Evolutionary conservation across 1,140 invertebrate genomes (phyloP).

Genomic region (Trichogramma pretiosum): DNA sequence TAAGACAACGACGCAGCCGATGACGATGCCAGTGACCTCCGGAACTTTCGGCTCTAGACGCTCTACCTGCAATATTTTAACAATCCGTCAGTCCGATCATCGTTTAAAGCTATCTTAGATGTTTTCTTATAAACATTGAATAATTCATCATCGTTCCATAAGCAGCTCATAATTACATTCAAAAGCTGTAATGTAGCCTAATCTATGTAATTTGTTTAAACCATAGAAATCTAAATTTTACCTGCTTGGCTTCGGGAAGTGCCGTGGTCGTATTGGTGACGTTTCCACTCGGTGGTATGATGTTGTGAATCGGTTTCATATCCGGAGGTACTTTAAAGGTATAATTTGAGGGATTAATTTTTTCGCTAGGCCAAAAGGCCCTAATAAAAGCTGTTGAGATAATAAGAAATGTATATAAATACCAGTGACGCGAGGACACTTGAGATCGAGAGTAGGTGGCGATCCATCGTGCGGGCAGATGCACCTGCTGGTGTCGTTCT

Average conservation of each 20-base stretch:
- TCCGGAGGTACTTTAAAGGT: too few relatives aligned
- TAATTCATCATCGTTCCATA: neutral
- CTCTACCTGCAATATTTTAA: conserved; percentile 35
- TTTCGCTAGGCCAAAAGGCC: too few relatives aligned
- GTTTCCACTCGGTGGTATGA: conserved; percentile 49
- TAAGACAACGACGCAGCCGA: conserved; percentile 32
- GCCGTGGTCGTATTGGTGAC: conserved; percentile 33
- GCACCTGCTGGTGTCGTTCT: conserved; percentile 46
- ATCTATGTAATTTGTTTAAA: too few relatives aligned
- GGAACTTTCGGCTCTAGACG: conserved; percentile 30
- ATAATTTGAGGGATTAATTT: too few relatives aligned
- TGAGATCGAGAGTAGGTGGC: conserved; percentile 51
- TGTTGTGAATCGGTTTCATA: conserved; percentile 51
- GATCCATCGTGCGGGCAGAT: conserved; percentile 57
- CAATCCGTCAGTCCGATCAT: too few relatives aligned
- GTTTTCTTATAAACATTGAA: neutral
- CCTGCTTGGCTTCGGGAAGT: conserved; percentile 36
- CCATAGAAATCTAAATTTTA: conserved; percentile 18
- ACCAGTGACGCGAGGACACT: conserved; percentile 56
- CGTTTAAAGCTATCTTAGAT: too few relatives aligned
- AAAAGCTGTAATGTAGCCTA: neutral
- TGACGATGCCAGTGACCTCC: conserved; percentile 34
- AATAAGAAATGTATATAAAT: conserved; percentile 15
- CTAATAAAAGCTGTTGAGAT: too few relatives aligned
- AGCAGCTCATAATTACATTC: neutral